Base-by-base conservation (phyloP, 2,113 vertebrate genomes). In the Sphaerodactylus townsendi region DNA sequence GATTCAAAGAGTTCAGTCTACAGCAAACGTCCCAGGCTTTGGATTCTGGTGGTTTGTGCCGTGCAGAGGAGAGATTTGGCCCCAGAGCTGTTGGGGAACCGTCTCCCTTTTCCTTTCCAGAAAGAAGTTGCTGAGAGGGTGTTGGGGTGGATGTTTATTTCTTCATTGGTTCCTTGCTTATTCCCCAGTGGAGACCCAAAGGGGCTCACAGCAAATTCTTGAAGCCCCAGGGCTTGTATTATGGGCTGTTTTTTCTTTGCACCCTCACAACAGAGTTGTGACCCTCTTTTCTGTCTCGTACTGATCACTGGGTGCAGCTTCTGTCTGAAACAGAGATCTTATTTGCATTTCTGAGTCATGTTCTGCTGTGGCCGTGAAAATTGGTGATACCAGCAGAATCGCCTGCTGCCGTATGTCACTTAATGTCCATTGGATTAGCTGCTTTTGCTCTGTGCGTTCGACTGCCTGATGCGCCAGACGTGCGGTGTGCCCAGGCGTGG, bases 391-490 rank as follows among this genome's bases (percentile, higher is more conserved):
- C 48, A 0, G 87, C 25, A 79, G 84, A 25, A 68, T 4, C 7
- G 82, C 0, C 74, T 4, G 10, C 74, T 4, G 10, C 21, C 0
- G 37, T 0, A 0, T 19, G 73, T 23, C 80, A 0, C 0, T 37
- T 0, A 0, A 0, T 0, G 72, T 70, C 90, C 76, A 0, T 21
- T 33, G 2, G 83, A 0, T 10, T 53, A 0, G 0, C 11, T 1
- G 46, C 85, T 41, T 39, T 5, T 0, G 62, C 0, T 0, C 4
- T 0, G 0, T 0, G 19, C 6, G 2, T 70, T 0, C 5, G 0
- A 6, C 0, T 50, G 30, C 3, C 6, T 21, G 30, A 0, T 0
- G 0, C 0, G 65, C 70, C 46, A n/a, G 0, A 7, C 0, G 7
- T 53, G 50, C 14, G 56, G 25, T 30, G 5, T 78, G 15, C 25